These are phyloP conservation scores for Zoanthus gigantus DNA, from an alignment of 92 coral and sea anemone genomes.

Conservation along the genomic window DNA sequence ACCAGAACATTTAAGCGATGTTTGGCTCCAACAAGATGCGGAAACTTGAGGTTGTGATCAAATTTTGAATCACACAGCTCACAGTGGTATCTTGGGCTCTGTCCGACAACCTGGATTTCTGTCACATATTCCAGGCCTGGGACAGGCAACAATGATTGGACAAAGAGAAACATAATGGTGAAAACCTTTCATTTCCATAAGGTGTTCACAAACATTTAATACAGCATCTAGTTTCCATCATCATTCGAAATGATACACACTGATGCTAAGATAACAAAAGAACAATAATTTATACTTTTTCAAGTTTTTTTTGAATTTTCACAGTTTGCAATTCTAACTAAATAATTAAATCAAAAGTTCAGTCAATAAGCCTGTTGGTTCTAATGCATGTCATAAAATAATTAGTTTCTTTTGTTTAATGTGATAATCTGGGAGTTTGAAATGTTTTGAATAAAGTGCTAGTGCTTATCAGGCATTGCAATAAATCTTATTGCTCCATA, in stretches of 20 bases:
- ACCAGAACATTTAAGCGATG: slow-evolving; percentile 99
- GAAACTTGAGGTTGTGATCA: slow-evolving; percentile 99
- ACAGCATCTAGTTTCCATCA: background rate
- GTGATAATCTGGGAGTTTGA: too few species aligned
- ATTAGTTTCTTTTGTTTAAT: too few species aligned
- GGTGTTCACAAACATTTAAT: background rate
- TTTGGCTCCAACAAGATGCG: slow-evolving; percentile 99
- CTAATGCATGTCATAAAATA: too few species aligned
- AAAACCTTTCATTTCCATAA: slow-evolving; percentile 50
- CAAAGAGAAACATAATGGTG: slow-evolving; percentile 38
- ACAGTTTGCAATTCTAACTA: background rate
- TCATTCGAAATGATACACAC: slow-evolving; percentile 13
- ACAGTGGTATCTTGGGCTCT: slow-evolving; percentile 98
- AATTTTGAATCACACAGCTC: slow-evolving; percentile 98
- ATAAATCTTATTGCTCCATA: too few species aligned
- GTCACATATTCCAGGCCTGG: slow-evolving; percentile 99
- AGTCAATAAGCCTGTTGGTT: too few species aligned
- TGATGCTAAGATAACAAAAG: background rate
- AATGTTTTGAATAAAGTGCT: too few species aligned
- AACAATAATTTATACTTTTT: background rate
- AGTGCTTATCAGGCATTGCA: too few species aligned
- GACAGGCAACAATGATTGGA: slow-evolving; percentile 62
- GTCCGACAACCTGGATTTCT: slow-evolving; percentile 99
- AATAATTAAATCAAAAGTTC: too few species aligned
- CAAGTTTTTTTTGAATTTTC: background rate